Evolutionary conservation across 1,140 invertebrate species (phyloP), one percentile per base, ranked within the genome.

Genomic region (Daktulosphaira vitifoliae): DNA sequence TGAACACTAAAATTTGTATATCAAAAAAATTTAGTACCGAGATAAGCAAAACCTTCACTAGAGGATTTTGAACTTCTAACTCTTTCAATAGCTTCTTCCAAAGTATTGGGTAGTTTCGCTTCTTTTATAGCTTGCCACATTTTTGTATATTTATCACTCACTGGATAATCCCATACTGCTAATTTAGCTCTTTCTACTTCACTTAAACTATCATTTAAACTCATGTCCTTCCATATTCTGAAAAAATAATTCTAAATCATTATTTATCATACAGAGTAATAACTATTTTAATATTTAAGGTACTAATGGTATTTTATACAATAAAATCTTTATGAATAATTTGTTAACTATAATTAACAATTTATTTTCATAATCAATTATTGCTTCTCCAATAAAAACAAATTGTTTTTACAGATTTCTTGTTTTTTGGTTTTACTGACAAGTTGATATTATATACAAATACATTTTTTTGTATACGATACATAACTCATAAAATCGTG

Each of bases 161-260:
- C 92, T 0, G 96, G 96, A 76, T 98, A 99, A 74, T 98, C 95
- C 95, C 95, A 99, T 0, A 98, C 95, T 0, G 95, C 94, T 13
- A 98, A 74, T 74, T 96, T 92, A 0, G 93, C 89, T 51, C 93
- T 77, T 72, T 97, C 92, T 0, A 92, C 81, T 39, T 92, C 88
- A 11, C 82, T 84, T 16, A 97, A 74, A 64, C 87, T 92, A 74
- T 97, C 94, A 71, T 97, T 95, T 9, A 98, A 76, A 33, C 91
- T 94, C 87, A 98, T 95, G 67, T 96, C 89, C 73, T 96, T 96
- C 95, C 95, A 98, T 69, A 97, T 96, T 70, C 92, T 96, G 72
- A 39, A 75, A 74, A 33, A 11, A 11, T 33, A 11, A 33, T n/a
- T n/a, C n/a, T n/a, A 33, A 33, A 33, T 11, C 29, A 33, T 33